Conservation (phyloP, 2,113 vertebrate genomes). For the Leiothrix lutea region DNA sequence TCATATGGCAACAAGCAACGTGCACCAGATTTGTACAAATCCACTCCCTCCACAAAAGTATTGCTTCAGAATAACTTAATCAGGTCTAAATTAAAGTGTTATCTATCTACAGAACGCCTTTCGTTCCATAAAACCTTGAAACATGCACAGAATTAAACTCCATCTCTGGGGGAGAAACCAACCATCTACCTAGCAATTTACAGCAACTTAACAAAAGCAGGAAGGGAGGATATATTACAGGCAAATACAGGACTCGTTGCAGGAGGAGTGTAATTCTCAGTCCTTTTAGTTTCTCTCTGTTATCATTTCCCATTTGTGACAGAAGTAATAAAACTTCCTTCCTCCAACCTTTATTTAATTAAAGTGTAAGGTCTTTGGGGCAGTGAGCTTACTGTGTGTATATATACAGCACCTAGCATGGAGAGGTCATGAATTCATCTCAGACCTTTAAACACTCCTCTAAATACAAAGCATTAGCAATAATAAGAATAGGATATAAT, state of each 20-base stretch:
- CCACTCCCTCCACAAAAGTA: background rate
- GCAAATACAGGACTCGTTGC: constrained; percentile 34
- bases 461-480: constrained; percentile 17
- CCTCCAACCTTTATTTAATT: constrained; percentile 56
- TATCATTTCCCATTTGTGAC: constrained; percentile 61
- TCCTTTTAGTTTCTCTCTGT: constrained; percentile 49
- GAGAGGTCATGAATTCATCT: constrained; percentile 7
- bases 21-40: background rate
- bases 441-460: constrained; percentile 4
- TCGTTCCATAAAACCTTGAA: constrained; percentile 15
- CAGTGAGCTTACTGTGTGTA: background rate
- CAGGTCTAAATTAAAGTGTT: constrained; percentile 17
- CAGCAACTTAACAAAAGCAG: constrained; percentile 52
- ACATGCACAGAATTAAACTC: constrained; percentile 7
- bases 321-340: constrained; percentile 63
- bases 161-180: constrained; percentile 13
- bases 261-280: constrained; percentile 39
- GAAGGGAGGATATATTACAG: constrained; percentile 57
- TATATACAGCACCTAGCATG: background rate
- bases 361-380: constrained; percentile 41
- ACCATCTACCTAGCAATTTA: constrained; percentile 44
- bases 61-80: constrained; percentile 22
- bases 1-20: background rate
- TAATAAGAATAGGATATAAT: constrained; percentile 12
- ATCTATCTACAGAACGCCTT: background rate